Base-by-base conservation (phyloP, 2,113 vertebrate genomes). In the Cephalopterus ornatus region DNA sequence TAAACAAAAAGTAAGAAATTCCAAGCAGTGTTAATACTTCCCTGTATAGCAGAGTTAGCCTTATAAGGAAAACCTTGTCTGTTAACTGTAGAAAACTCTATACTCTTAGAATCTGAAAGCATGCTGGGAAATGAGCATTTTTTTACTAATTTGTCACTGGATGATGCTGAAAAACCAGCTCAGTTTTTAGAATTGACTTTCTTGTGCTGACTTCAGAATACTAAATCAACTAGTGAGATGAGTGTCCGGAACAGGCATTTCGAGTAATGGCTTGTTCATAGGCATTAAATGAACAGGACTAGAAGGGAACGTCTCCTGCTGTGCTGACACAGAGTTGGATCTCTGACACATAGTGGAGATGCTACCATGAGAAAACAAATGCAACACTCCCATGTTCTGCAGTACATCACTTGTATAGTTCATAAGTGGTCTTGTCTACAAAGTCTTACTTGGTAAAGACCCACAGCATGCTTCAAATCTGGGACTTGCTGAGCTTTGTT, bases 171-270 rank as follows among this genome's bases (percentile, higher is more conserved):
- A 91, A 88, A 68, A 50, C 0, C 8, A 59, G 22, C 41, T 73
- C 24, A 53, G 11, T 96, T 95, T 88, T 85, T 0, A 88, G 68
- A 90, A 88, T 5, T 89, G 1, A n/a, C 59, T 86, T 82, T 79
- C 21, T 52, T 71, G 13, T 11, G 35, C 50, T 88, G 68, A 86
- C 35, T 78, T 78, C 1, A 72, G 33, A 71, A 11, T 93, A 88
- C 32, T 44, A 91, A 75, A 81, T 79, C 39, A 78, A 16, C 72
- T 92, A 84, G 35, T 56, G 79, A 94, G 75, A 86, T 96, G 95
- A 91, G 68, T 96, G 82, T 88, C 20, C 16, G 27, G 46, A 85
- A 72, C n/a, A 81, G 90, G 77, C 82, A 56, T 93, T 90, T 92
- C 93, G 93, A 94, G 77, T 95, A 95, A 88, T 44, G 53, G 35